Base-by-base conservation (phyloP, 1,140 invertebrate genomes). In the Steinernema feltiae region DNA sequence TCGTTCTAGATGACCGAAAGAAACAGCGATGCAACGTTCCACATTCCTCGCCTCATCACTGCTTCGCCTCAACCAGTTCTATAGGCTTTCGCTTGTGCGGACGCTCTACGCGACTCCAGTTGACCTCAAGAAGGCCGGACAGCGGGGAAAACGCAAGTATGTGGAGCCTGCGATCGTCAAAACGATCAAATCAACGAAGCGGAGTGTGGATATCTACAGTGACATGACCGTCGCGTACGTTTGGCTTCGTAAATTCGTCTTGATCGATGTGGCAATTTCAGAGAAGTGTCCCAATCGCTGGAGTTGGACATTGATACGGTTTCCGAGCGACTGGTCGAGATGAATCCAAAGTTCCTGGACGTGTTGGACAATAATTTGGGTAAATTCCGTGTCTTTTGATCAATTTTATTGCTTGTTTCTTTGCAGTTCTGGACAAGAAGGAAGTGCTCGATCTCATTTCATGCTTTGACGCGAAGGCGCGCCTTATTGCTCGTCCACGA, bases 121-220 rank as follows among this genome's bases (percentile, higher is more conserved):
- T 7, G 53, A 3, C 21, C 77, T 41, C 24, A 75, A 53, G 7
- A 48, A 31, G n/a, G 31, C 76, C 30, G 35, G 76, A 29, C 71
- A 71, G 71, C 71, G 72, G 63, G 48, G 70, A n/a, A 80, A 70
- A 71, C 24, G 71, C 1, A 79, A 79, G 32, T 80, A 70, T 41
- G 76, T 79, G 3, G 78, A 79, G 17, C 32, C 77, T 1, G 53
- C 73, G 17, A 32, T 77, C 17, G 70, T 80, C 3, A 80, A 82
- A 48, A 78, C 81, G 3, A 78, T 73, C n/a, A 83, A 83, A 71
- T 71, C 78, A 15, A 76, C n/a, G 1, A 83, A 83, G 32, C 35
- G 70, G 32, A 69, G 63, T 3, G 76, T 80, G 18, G 82, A 83
- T 24, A 48, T 83, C 1, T 82, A 78, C 69, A 71, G 74, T 30